phyloP scores from a whole-genome alignment of 2,113 vertebrate genomes.

The Dromiciops gliroides region DNA sequence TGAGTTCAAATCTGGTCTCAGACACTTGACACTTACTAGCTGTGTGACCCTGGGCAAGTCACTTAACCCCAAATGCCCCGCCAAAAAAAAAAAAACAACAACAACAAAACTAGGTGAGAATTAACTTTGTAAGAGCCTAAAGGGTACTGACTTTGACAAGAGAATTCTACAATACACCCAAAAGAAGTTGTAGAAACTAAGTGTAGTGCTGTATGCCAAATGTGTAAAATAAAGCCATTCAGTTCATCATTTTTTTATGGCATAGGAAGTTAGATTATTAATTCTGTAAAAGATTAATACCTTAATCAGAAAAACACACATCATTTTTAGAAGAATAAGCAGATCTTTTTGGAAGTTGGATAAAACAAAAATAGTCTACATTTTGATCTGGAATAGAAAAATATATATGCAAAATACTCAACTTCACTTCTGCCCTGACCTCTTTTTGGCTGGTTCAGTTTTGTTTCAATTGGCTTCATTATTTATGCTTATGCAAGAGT shows the following conservation, averaged over 20 bases:
- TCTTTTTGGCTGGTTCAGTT: background rate
- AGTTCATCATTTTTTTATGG: background rate
- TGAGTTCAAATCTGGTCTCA: no score
- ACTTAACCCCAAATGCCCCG: no score
- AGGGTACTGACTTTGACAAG: background rate
- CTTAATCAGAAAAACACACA: background rate
- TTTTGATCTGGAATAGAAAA: background rate
- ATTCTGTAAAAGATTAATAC: background rate
- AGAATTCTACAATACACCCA: background rate
- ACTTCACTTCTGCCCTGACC: background rate
- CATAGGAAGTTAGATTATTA: background rate
- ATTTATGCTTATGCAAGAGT: conserved; percentile 11
- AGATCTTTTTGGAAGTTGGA: background rate
- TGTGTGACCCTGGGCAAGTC: no score
- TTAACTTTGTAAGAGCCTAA: background rate
- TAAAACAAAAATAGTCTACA: background rate
- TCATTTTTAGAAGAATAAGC: background rate
- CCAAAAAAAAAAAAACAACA: no score
- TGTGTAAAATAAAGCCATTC: background rate
- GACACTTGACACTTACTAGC: no score
- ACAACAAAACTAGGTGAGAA: background rate
- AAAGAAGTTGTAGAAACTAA: background rate
- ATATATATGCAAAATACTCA: conserved; percentile 5
- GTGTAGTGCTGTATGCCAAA: background rate
- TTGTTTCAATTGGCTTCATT: conserved; percentile 37